A percentile compares a stretch with the other conserved stretches of the same genome.
Conservation (phyloP, 2,888 invertebrate species). For the Busseola fusca region DNA sequence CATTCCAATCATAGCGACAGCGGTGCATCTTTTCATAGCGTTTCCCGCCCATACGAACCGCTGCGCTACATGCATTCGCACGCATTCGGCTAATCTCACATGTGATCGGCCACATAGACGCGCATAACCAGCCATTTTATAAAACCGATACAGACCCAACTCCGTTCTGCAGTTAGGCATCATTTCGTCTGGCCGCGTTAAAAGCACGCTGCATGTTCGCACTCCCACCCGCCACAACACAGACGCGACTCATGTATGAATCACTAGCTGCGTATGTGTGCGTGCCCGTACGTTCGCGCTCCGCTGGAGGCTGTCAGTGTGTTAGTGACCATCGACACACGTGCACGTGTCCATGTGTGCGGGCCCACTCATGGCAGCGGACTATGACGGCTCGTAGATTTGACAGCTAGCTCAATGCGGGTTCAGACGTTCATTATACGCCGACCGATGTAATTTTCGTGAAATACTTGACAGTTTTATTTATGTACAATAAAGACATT, state of each 20-base stretch:
- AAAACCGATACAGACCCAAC: constrained; percentile 82
- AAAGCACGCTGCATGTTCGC: constrained; percentile 88
- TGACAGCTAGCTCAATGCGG: constrained; percentile 90
- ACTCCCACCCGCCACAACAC: constrained; percentile 87
- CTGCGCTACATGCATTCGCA: constrained; percentile 85
- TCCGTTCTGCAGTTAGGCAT: constrained; percentile 85
- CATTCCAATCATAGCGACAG: constrained; percentile 73
- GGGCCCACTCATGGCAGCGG: constrained; percentile 88
- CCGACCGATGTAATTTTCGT: constrained; percentile 85
- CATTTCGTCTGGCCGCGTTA: constrained; percentile 88
- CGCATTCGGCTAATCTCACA: constrained; percentile 87
- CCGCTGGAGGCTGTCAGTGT: constrained; percentile 86
- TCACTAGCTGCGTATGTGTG: constrained; percentile 79
- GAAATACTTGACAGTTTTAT: constrained; percentile 82
- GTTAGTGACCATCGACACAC: constrained; percentile 83
- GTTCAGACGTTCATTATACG: constrained; percentile 89
- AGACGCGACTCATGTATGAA: constrained; percentile 83
- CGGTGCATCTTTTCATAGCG: constrained; percentile 74
- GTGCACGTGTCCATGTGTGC: constrained; percentile 83
- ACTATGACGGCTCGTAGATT: constrained; percentile 90
- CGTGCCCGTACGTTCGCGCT: constrained; percentile 83
- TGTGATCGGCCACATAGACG: constrained; percentile 85
- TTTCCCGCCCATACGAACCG: constrained; percentile 85
- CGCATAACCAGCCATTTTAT: constrained; percentile 85
- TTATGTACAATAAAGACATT: constrained; percentile 76